Base-by-base conservation (phyloP, 2,888 invertebrate genomes). In the Stenotaenia linearis region DNA sequence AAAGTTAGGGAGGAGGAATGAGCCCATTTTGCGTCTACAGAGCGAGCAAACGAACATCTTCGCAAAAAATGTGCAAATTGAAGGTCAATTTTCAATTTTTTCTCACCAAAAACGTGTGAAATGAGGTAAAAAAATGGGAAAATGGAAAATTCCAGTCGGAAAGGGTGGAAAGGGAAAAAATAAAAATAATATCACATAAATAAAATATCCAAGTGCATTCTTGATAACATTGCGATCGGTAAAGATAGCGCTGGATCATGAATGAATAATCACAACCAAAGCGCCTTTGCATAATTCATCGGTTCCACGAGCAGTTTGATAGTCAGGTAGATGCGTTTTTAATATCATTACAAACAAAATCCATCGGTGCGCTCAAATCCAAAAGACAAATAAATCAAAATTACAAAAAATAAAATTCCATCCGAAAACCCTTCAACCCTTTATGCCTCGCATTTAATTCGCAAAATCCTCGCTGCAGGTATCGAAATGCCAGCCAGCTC, bases 221-320 rank as follows among this genome's bases (percentile, higher is more conserved):
- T 56, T 56, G 18, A 18, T 56, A 56, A 56, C 56, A 23, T 18
- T 56, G 23, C 56, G 56, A 56, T 56, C n/a, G 56, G 56, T 23
- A 56, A 56, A 56, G 23, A 56, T 56, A 23, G 56, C 56, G 56
- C 56, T n/a, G 56, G 56, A 56, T 56, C 56, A 56, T 56, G 56
- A 56, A 56, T 56, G 56, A 56, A 23, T 56, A 56, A 56, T 56
- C 56, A 56, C 56, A 23, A 56, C 56, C 56, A 56, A 56, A 56
- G 56, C 56, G 56, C 56, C 56, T 56, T 56, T 56, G 56, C 56
- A 56, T 56, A 56, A 56, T 56, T 56, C 56, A 56, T 56, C 21
- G 56, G 56, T 56, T 56, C 56, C 56, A 56, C 56, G 56, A 56
- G 56, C 56, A 56, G 56, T 56, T 56, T 56, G 56, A 56, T 56